These are phyloP conservation scores for Watsonalla cultraria DNA, from an alignment of 2,888 invertebrate species.

Conservation along the genomic window DNA sequence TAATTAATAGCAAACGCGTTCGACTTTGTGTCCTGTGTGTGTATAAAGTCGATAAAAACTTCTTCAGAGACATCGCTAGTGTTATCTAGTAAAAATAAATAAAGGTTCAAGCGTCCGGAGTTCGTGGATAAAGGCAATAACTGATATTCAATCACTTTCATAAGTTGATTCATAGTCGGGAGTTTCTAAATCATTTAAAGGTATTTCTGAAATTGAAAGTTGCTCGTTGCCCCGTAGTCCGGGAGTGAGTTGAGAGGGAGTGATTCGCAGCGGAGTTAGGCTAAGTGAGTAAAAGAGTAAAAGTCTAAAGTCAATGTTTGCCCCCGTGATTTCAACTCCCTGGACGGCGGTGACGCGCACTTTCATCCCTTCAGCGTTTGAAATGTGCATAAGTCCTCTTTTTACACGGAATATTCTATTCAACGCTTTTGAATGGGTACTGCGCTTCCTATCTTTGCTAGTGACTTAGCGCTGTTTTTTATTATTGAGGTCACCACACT, in stretches of 20 bases:
- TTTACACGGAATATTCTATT: constrained; percentile 13
- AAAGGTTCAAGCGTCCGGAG: constrained; percentile 18
- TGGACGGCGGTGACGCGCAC: constrained; percentile 53
- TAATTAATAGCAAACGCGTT: no score
- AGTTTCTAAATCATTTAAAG: constrained; percentile 55
- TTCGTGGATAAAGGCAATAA: constrained; percentile 36
- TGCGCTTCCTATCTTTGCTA: not conserved
- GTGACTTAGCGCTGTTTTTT: not conserved
- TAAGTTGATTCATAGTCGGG: constrained; percentile 40
- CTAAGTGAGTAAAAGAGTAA: constrained; percentile 75
- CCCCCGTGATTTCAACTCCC: constrained; percentile 70
- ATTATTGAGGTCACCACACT: not conserved
- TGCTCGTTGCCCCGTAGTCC: constrained; percentile 44
- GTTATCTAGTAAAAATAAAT: not conserved
- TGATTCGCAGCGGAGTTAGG: constrained; percentile 69
- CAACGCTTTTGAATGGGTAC: not conserved
- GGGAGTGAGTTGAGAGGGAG: constrained; percentile 24
- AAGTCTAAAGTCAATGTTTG: constrained; percentile 77
- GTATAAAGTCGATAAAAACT: no score
- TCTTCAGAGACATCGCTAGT: no score
- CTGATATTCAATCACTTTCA: constrained; percentile 39
- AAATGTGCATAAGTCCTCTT: constrained; percentile 38
- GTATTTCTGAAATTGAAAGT: constrained; percentile 53
- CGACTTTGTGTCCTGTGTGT: no score
- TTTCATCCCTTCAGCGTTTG: constrained; percentile 24